Percentiles rank a stretch among this genome's conserved stretches.
phyloP scores from a whole-genome alignment of 1,140 invertebrate species.

The Nylanderia fulva region DNA sequence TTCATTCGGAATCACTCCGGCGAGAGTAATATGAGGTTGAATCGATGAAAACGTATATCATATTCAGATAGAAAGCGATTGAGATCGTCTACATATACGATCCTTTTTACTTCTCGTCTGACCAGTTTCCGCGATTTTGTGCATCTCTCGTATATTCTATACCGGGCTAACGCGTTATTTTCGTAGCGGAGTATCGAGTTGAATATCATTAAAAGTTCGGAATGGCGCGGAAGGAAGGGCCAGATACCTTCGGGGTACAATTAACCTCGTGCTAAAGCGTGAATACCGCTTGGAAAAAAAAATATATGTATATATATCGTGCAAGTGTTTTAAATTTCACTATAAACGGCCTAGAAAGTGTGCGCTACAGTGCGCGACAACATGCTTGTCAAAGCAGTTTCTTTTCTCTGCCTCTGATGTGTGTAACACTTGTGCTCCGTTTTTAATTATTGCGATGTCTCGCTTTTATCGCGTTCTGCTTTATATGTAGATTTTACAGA shows the following conservation, averaged over 20 bases:
- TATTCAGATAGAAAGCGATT: background rate
- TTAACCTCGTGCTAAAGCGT: constrained; percentile 21
- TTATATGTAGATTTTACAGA: background rate
- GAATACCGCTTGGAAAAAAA: background rate
- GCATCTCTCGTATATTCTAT: constrained; percentile 2
- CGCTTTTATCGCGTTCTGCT: background rate
- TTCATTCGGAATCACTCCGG: background rate
- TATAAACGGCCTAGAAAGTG: constrained; percentile 8
- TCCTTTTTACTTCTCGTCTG: background rate
- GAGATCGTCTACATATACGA: background rate
- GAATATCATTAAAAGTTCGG: constrained; percentile 59
- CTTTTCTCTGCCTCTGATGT: background rate
- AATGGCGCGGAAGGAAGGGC: background rate
- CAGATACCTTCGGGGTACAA: constrained; percentile 5
- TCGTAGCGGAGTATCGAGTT: constrained; percentile 4
- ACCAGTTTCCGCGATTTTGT: constrained; percentile 1
- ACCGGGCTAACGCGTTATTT: background rate
- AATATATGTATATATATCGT: background rate
- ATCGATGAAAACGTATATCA: constrained; percentile 20
- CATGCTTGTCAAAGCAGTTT: background rate
- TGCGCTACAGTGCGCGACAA: background rate
- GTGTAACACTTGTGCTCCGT: background rate
- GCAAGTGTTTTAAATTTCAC: constrained; percentile 41
- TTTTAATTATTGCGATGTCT: constrained; percentile 28
- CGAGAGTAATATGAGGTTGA: background rate